Conservation (phyloP, 2,888 invertebrate species). For the Orthonychiurus folsomi region DNA sequence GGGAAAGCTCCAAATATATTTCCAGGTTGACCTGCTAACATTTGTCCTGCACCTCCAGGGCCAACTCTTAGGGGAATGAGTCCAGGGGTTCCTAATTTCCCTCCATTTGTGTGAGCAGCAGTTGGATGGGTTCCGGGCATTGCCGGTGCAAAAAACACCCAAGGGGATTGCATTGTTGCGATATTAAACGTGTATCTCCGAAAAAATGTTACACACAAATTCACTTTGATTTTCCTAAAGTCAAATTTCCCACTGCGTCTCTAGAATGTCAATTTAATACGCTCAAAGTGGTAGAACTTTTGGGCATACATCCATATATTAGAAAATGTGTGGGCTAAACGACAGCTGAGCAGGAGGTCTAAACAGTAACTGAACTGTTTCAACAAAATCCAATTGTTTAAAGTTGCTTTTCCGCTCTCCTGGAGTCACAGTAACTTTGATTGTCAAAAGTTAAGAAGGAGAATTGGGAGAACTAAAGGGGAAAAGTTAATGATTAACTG, state of each 20-base stretch:
- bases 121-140: constrained; percentile 22
- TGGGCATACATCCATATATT: too few species aligned
- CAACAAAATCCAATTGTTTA: too few species aligned
- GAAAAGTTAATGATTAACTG: too few species aligned
- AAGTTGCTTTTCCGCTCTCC: too few species aligned
- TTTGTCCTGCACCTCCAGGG: constrained; percentile 22
- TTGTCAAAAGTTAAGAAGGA: too few species aligned
- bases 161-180: constrained; percentile 35
- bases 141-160: constrained; percentile 37
- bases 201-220: background rate
- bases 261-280: too few species aligned
- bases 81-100: constrained; percentile 19
- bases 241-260: background rate
- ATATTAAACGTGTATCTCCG: background rate
- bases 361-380: too few species aligned
- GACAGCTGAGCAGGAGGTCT: too few species aligned
- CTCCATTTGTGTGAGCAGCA: constrained; percentile 12
- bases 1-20: constrained; percentile 22
- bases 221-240: background rate
- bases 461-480: too few species aligned
- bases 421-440: too few species aligned
- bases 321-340: too few species aligned
- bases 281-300: too few species aligned
- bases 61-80: constrained; percentile 35
- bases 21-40: constrained; percentile 17